phyloP scores from a whole-genome alignment of 2,888 invertebrate genomes.

The Melinopterus prodromus region DNA sequence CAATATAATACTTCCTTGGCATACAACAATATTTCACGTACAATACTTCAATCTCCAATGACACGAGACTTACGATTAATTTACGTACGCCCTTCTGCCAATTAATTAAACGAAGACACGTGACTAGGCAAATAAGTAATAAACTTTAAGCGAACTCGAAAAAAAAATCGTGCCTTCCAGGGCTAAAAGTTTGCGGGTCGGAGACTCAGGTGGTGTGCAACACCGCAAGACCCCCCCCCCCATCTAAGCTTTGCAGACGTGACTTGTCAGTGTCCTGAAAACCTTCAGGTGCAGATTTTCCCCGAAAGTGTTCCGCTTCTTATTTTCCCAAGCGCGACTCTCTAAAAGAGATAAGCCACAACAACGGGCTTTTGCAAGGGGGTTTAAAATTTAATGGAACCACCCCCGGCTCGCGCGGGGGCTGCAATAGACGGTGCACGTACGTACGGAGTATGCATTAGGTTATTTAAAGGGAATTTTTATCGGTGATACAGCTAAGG shows the following conservation, averaged over 20 bases:
- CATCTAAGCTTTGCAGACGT: background rate
- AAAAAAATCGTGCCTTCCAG: background rate
- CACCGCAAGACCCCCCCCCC: background rate
- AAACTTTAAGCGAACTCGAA: background rate
- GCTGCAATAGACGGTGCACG: too few species aligned
- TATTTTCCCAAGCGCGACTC: background rate
- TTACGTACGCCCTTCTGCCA: background rate
- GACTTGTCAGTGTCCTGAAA: conserved; percentile 4
- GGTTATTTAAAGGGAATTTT: too few species aligned
- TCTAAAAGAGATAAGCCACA: background rate
- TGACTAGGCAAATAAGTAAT: background rate
- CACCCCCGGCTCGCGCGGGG: too few species aligned
- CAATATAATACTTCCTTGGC: too few species aligned
- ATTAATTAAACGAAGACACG: background rate
- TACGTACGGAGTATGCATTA: too few species aligned
- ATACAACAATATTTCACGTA: too few species aligned
- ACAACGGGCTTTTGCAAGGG: background rate
- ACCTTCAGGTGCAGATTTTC: background rate
- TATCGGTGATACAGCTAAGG: too few species aligned
- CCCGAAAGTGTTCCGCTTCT: background rate
- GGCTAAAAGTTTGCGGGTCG: background rate
- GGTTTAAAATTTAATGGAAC: too few species aligned
- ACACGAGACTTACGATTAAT: background rate
- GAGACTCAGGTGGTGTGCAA: background rate
- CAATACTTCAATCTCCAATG: too few species aligned